Conservation (phyloP, 2,888 invertebrate genomes). For the Schizotus pectinicornis region DNA sequence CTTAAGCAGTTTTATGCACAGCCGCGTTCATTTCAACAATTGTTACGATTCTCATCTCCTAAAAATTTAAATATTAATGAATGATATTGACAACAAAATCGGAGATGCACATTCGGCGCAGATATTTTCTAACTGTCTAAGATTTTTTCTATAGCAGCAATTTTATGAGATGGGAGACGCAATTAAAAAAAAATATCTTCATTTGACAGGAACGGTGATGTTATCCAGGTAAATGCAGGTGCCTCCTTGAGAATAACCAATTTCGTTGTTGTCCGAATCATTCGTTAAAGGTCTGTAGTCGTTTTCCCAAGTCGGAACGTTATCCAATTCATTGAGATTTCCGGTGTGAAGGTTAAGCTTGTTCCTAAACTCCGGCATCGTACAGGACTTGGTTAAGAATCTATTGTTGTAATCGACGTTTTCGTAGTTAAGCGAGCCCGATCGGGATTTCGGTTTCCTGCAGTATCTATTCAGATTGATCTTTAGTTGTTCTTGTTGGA, state of each 20-base stretch:
- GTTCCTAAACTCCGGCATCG: conserved; percentile 19
- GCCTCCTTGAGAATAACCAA: not conserved
- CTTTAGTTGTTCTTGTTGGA: conserved; percentile 9
- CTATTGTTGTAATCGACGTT: not conserved
- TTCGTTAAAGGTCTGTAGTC: not conserved
- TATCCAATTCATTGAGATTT: not conserved
- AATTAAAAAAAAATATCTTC: no score
- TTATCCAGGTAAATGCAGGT: not conserved
- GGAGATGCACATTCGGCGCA: not conserved
- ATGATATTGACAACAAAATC: not conserved
- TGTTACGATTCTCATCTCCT: not conserved
- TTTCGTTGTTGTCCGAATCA: not conserved
- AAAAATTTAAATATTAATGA: not conserved
- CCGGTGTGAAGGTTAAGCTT: not conserved
- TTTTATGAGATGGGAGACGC: not conserved
- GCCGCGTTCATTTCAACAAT: not conserved
- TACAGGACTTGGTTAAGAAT: conserved; percentile 14
- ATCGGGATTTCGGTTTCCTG: not conserved
- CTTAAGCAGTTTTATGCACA: conserved; percentile 3
- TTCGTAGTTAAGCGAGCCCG: conserved; percentile 4
- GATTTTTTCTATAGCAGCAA: not conserved
- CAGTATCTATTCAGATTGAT: not conserved
- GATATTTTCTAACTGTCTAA: not conserved
- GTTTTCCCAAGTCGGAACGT: not conserved
- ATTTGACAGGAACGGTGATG: not conserved